Conservation (phyloP, 2,888 invertebrate genomes). For the Resseliella maxima region DNA sequence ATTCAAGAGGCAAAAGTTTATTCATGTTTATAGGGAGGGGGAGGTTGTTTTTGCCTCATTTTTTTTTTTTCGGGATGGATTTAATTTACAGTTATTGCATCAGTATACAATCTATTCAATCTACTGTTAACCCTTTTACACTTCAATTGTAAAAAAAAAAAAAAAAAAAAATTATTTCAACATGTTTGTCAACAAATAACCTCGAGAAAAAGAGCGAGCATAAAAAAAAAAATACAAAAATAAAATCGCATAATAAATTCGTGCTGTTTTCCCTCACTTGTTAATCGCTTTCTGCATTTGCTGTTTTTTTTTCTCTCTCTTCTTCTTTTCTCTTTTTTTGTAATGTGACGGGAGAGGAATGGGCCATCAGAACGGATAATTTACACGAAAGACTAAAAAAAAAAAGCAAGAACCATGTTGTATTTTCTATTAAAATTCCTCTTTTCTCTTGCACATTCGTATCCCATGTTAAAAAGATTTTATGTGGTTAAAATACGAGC, state of each 20-base stretch:
- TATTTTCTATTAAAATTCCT: conserved; percentile 5
- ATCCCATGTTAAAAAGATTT: background rate
- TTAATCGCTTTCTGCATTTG: background rate
- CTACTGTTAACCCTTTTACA: background rate
- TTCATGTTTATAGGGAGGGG: background rate
- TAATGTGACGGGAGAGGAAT: background rate
- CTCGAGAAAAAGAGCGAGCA: background rate
- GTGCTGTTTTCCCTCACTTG: background rate
- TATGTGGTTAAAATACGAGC: background rate
- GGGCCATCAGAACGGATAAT: conserved; percentile 27
- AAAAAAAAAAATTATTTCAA: background rate
- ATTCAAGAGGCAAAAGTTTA: background rate
- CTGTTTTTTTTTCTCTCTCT: background rate
- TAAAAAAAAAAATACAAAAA: background rate
- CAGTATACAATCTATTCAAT: conserved; percentile 10
- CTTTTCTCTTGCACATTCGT: background rate
- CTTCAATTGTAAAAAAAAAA: background rate
- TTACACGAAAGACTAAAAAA: background rate
- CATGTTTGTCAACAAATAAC: conserved; percentile 2
- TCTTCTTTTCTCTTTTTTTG: too few relatives aligned
- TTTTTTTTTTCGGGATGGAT: background rate
- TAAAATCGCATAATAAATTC: background rate
- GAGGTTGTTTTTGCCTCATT: background rate
- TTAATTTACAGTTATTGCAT: conserved; percentile 26
- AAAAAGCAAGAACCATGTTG: too few relatives aligned